Percentiles rank a stretch among this genome's conserved stretches.
These are phyloP conservation scores for Camelus dromedarius DNA, from an alignment of 2,113 vertebrate species.

Conservation along the genomic window DNA sequence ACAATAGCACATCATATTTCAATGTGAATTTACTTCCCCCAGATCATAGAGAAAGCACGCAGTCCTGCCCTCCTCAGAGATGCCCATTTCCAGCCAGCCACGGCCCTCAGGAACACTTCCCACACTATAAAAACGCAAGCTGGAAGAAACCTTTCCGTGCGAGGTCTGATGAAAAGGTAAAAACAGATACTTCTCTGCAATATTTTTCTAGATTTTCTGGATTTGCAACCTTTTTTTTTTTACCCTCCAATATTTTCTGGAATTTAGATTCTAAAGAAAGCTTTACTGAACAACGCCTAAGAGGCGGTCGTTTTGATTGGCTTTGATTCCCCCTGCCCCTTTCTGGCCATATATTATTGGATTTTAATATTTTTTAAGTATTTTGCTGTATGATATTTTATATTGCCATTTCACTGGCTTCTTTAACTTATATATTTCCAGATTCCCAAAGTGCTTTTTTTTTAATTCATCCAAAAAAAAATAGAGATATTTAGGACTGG, in stretches of 20 bases:
- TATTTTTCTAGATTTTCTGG: background rate
- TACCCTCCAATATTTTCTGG: too few relatives aligned
- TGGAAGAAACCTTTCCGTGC: background rate
- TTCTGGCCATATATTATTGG: background rate
- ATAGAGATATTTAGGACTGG: background rate
- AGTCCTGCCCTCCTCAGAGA: constrained; percentile 27
- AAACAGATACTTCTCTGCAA: background rate
- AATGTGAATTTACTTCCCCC: constrained; percentile 60
- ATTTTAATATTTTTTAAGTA: background rate
- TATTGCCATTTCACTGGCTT: background rate
- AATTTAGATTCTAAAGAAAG: background rate
- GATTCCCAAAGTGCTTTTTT: background rate
- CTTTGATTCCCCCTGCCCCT: too few relatives aligned
- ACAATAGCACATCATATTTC: background rate
- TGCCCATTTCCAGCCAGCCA: background rate
- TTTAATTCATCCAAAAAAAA: background rate
- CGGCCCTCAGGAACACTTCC: background rate
- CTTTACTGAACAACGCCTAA: background rate
- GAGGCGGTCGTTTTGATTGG: fast-evolving
- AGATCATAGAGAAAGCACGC: constrained; percentile 29
- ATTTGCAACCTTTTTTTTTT: too few relatives aligned
- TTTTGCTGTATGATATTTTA: background rate
- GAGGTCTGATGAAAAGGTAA: constrained; percentile 78
- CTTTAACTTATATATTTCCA: background rate
- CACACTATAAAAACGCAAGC: background rate